A percentile compares a stretch with the other conserved stretches of the same genome.
phyloP scores from a whole-genome alignment of 2,888 invertebrate genomes.

The Lathronympha strigana region DNA sequence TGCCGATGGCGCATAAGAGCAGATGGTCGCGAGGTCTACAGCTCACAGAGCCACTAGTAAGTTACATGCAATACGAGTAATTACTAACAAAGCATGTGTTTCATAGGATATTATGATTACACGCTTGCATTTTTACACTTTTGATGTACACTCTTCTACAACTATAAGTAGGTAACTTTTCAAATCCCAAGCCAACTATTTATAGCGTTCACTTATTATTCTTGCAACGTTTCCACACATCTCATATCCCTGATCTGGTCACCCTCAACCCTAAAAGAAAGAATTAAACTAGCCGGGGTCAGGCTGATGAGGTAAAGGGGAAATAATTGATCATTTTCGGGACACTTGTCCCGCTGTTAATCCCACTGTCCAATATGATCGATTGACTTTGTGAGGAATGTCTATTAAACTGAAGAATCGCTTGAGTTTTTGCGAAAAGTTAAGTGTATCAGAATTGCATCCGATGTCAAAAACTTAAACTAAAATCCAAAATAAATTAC shows the following conservation, averaged over 20 bases:
- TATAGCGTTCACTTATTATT: neutral
- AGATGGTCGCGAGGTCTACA: no score
- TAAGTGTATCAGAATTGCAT: neutral
- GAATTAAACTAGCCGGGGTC: constrained; percentile 77
- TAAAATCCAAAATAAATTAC: no score
- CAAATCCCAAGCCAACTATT: neutral
- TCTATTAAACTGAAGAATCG: constrained; percentile 56
- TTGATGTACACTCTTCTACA: no score
- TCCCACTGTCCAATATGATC: constrained; percentile 66
- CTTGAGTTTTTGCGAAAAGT: constrained; percentile 35
- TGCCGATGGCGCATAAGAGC: no score
- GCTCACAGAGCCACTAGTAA: no score
- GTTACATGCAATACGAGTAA: neutral
- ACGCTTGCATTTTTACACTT: neutral
- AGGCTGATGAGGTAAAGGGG: constrained; percentile 81
- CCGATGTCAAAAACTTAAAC: neutral
- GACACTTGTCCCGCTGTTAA: constrained; percentile 76
- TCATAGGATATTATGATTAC: neutral
- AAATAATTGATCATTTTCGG: constrained; percentile 82
- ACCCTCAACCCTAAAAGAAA: constrained; percentile 74
- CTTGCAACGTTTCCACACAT: neutral
- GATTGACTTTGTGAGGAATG: constrained; percentile 65
- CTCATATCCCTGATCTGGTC: constrained; percentile 39
- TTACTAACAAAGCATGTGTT: neutral
- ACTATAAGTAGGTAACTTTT: neutral